Conservation (phyloP, 2,888 invertebrate genomes). For the Synanthedon tipuliformis region DNA sequence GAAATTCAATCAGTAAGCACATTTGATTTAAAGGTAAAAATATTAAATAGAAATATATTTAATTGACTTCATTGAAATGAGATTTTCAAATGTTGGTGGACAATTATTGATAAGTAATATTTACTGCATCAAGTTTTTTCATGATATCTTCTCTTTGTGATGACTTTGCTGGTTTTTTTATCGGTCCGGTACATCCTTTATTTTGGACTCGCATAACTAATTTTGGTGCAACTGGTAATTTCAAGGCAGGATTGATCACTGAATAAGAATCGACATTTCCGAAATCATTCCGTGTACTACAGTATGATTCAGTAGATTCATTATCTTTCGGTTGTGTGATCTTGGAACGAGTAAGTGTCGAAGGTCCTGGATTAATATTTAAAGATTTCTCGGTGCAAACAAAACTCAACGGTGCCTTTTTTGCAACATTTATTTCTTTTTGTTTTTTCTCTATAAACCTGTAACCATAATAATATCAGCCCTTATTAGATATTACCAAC, state of each 20-base stretch:
- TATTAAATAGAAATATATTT: too few species aligned
- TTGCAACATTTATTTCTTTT: constrained; percentile 8
- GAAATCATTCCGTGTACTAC: not conserved
- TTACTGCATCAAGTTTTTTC: constrained; percentile 34
- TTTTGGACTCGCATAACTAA: constrained; percentile 37
- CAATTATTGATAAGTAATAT: not conserved
- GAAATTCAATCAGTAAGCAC: too few species aligned
- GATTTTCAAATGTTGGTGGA: too few species aligned
- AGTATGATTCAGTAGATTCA: not conserved
- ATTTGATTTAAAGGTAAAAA: too few species aligned
- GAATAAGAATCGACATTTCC: constrained; percentile 11
- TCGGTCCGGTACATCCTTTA: constrained; percentile 7
- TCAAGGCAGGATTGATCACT: constrained; percentile 35
- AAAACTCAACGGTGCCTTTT: constrained; percentile 1
- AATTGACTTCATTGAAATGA: too few species aligned
- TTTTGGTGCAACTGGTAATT: constrained; percentile 36
- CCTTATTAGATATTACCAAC: constrained; percentile 5
- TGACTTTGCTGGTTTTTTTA: constrained; percentile 12
- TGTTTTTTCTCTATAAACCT: constrained; percentile 14
- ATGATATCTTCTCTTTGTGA: constrained; percentile 14
- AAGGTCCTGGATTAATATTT: not conserved
- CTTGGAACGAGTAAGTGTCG: not conserved
- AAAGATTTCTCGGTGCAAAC: not conserved
- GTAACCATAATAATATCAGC: not conserved
- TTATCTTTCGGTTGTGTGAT: not conserved